Percentiles rank a stretch among this genome's conserved stretches.
phyloP scores from a whole-genome alignment of 2,797 vertebrate genomes.

The Leptodactylus fallax region DNA sequence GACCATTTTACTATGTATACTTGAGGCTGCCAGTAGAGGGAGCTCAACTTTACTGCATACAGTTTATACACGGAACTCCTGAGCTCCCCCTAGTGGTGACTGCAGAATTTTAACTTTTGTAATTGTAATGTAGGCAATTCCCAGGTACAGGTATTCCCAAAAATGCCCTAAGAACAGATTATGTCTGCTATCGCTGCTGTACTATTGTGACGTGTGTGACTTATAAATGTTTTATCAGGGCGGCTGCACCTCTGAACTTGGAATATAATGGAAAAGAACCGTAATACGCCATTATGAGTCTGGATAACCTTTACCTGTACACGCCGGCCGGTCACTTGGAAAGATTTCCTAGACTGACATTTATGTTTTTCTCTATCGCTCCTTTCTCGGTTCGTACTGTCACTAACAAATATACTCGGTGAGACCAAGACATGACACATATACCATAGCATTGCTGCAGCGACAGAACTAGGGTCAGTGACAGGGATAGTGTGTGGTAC shows the following conservation, averaged over 20 bases:
- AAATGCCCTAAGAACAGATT: not conserved
- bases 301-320: not conserved
- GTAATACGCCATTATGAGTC: not conserved
- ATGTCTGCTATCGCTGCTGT: not conserved
- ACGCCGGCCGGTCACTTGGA: not conserved
- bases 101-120: not conserved
- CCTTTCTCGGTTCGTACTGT: not conserved
- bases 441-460: not conserved
- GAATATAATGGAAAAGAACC: not conserved
- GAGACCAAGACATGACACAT: not conserved
- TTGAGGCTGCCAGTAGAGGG: too few relatives aligned
- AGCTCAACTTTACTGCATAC: too few relatives aligned
- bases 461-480: too few relatives aligned
- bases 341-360: not conserved
- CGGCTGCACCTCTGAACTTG: too few relatives aligned
- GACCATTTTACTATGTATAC: too few relatives aligned
- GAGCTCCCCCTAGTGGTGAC: too few relatives aligned
- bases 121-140: too few relatives aligned
- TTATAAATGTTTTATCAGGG: not conserved
- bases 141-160: too few relatives aligned
- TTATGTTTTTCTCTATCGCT: not conserved
- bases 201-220: not conserved
- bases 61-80: too few relatives aligned
- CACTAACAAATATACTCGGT: not conserved
- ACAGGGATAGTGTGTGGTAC: not conserved